Evolutionary conservation across 2,113 vertebrate species (phyloP), one percentile per base, ranked within the genome.

Genomic region (Mesoclemmys tuberculata): DNA sequence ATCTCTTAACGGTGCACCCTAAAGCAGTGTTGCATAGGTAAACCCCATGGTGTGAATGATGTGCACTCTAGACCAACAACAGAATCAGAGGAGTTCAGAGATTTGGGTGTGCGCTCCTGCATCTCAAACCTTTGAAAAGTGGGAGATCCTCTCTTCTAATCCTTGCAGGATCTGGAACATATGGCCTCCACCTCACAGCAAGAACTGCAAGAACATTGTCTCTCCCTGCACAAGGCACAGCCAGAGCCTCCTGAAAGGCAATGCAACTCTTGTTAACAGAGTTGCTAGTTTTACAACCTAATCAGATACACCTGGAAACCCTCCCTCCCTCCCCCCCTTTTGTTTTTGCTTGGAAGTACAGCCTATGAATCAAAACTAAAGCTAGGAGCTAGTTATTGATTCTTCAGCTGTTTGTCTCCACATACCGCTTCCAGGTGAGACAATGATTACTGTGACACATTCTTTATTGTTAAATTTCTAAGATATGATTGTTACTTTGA

Each of bases 401-500:
- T 89, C 58, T 58, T 87, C n/a, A 68, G 68, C 48, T 89, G 71
- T 24, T 93, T 58, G 1, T 0, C 56, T 55, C 55, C 56, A 44
- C 21, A 12, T 0, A n/a, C 10, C 48, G 46, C 22, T 88, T 75
- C 86, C 52, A 84, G 81, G 74, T 44, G 89, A 88, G 55, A 80
- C 31, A 87, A 82, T 51, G 77, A 80, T 46, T n/a, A 44, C 48
- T 44, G n/a, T 48, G 61, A 84, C 49, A 77, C 51, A 41, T n/a
- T 41, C 48, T 83, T 84, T 71, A 54, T 78, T 80, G 44, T 31
- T 91, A 79, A 41, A 46, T 84, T n/a, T 94, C 35, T 81, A 88
- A 83, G 68, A 92, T 51, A 71, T 19, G 5, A 38, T 38, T 38
- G 64, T 46, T 74, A 11, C 16, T 78, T 78, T 35, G 24, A 91